These are phyloP conservation scores for Musca vetustissima DNA, from an alignment of 1,140 invertebrate genomes.

Conservation along the genomic window DNA sequence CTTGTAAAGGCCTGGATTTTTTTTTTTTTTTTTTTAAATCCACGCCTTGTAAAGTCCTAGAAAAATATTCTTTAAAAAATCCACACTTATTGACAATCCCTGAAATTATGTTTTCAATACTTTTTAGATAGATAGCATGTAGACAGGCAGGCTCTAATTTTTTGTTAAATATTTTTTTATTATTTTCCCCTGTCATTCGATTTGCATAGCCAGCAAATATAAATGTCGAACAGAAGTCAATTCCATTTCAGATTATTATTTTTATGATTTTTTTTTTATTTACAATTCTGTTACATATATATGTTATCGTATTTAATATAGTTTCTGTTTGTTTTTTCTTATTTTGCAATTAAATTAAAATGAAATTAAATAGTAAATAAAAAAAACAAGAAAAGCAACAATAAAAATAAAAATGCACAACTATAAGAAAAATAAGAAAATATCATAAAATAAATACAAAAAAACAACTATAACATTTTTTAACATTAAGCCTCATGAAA, in stretches of 20 bases:
- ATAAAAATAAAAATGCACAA: neutral
- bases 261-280: constrained; percentile 9
- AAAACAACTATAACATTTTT: neutral
- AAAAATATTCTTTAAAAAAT: too few relatives aligned
- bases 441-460: neutral
- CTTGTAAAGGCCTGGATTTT: too few relatives aligned
- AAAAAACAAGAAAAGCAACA: neutral
- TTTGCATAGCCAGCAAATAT: too few relatives aligned
- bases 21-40: too few relatives aligned
- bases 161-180: too few relatives aligned
- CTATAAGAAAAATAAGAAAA: neutral
- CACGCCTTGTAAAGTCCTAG: too few relatives aligned
- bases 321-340: neutral
- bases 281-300: too few relatives aligned
- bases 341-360: neutral
- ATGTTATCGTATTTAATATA: neutral
- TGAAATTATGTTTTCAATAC: too few relatives aligned
- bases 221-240: neutral
- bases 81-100: too few relatives aligned
- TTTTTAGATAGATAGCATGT: too few relatives aligned
- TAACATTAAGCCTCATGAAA: neutral
- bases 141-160: too few relatives aligned
- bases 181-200: too few relatives aligned
- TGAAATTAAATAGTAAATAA: neutral
- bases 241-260: neutral